Evolutionary conservation across 2,888 invertebrate species (phyloP), one percentile per base, ranked within the genome.

Genomic region (Harmothoe impar): DNA sequence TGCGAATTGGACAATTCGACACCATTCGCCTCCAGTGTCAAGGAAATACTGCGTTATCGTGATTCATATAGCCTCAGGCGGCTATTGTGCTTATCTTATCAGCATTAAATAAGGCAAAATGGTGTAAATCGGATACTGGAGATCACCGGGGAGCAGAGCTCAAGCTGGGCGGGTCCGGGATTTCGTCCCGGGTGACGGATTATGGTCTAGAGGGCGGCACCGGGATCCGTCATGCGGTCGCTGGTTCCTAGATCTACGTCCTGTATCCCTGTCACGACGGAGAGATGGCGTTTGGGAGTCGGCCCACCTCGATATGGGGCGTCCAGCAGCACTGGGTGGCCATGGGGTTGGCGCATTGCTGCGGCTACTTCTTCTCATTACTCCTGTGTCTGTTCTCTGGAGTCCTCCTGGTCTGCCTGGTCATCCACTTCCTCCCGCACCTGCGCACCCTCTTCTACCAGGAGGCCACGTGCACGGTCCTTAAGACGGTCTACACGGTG

Each of bases 301-400:
- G 23, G 23, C 62, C 23, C 62, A n/a, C 62, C 29, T 15, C 20
- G 72, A 51, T 84, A 17, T 84, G 84, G 84, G 25, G 29, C 23
- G 43, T 43, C n/a, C 84, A 84, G 84, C 84, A 84, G n/a, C 84
- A 43, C 29, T 43, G 35, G 84, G 84, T 51, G 84, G 84, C 68
- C 35, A 78, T 89, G 89, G 89, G 89, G 33, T 35, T 89, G 23
- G 89, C 78, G 0, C 89, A 89, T 20, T 89, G 89, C 52, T 89
- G 89, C 72, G 89, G 78, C 72, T 89, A 89, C 52, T 51, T 89
- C 31, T 54, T 33, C 78, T 72, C 89, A 15, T 25, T 68, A 7
- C 52, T 89, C 43, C 68, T 89, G n/a, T 31, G 35, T 33, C 54
- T 89, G 3, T 15, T 89, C 12, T 89, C 89, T 10, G 52, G 78